Base-by-base conservation (phyloP, 2,888 invertebrate genomes). In the Mythimna lalbum region DNA sequence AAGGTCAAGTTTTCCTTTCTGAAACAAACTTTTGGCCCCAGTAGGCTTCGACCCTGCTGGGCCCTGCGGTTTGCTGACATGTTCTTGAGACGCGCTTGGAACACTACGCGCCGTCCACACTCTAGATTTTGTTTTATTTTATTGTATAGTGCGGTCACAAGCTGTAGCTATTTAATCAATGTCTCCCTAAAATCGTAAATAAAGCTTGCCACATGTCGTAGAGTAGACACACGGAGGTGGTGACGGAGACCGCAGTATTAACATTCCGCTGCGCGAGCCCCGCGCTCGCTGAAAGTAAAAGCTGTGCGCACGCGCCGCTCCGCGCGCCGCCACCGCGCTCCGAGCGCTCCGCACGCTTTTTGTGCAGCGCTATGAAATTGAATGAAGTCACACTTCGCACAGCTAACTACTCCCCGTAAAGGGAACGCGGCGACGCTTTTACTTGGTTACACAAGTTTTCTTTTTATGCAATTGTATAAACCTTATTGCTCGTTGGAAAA, bases 271-370 rank as follows among this genome's bases (percentile, higher is more conserved):
- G 39, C 62, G 53, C 61, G 60, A 53, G 63, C 19, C 43, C 33
- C 61, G 61, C 57, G 70, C 55, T 19, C 50, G 69, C 78, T 52
- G 79, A 84, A 84, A 84, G 80, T 79, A 76, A 79, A 79, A 84
- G 79, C 84, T 50, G 14, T 9, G 63, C 69, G 57, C 67, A 55
- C 50, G 60, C 73, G 27, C 39, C 55, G 71, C 66, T 27, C 49
- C 53, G 49, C 33, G 33, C 33, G 33, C 33, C 33, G 33, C 63
- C 56, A 59, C 60, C 43, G 47, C 27, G 27, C 21, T 17, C 64
- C 36, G 2, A 50, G 63, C 56, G 69, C 49, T 19, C 17, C 43
- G 5, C 67, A 62, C 61, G 10, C 66, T 76, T 81, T 79, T 79
- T 79, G 79, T 73, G 60, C 55, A 65, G 50, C 53, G 50, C 66